Conservation (phyloP, 2,888 invertebrate species). For the Apoda limacodes region DNA sequence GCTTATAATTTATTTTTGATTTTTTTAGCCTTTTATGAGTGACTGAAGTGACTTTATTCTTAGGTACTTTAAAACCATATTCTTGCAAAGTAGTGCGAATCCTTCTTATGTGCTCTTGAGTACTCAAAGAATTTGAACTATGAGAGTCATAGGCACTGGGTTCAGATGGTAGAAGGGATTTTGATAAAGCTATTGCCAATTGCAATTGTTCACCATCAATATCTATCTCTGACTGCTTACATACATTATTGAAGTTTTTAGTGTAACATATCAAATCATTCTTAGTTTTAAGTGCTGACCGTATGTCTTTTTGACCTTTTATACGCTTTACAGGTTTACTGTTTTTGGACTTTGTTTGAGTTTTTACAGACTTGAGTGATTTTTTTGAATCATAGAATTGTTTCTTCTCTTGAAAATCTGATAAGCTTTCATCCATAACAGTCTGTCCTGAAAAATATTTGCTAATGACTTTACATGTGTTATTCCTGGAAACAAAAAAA, state of each 20-base stretch:
- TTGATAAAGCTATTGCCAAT: slow-evolving; percentile 75
- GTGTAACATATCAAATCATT: slow-evolving; percentile 47
- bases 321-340: slow-evolving; percentile 26
- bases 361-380: slow-evolving; percentile 34
- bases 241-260: slow-evolving; percentile 52
- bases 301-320: slow-evolving; percentile 51
- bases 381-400: too few relatives aligned
- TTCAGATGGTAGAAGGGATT: slow-evolving; percentile 50
- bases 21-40: slow-evolving; percentile 27
- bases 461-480: slow-evolving; percentile 33
- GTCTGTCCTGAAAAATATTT: slow-evolving; percentile 39
- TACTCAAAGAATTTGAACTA: slow-evolving; percentile 21
- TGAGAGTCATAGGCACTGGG: slow-evolving; percentile 12
- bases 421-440: slow-evolving; percentile 54
- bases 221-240: slow-evolving; percentile 54
- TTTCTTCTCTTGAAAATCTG: slow-evolving; percentile 48
- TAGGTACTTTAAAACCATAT: slow-evolving; percentile 70
- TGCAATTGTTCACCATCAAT: slow-evolving; percentile 75
- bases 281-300: slow-evolving; percentile 38
- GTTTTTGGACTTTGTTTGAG: slow-evolving; percentile 24
- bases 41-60: slow-evolving; percentile 27
- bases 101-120: slow-evolving; percentile 37
- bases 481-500: slow-evolving; percentile 38
- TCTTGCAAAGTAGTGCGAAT: slow-evolving; percentile 68
- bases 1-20: slow-evolving; percentile 34